These are phyloP conservation scores for Bembecia ichneumoniformis DNA, from an alignment of 2,888 invertebrate genomes.

Conservation along the genomic window DNA sequence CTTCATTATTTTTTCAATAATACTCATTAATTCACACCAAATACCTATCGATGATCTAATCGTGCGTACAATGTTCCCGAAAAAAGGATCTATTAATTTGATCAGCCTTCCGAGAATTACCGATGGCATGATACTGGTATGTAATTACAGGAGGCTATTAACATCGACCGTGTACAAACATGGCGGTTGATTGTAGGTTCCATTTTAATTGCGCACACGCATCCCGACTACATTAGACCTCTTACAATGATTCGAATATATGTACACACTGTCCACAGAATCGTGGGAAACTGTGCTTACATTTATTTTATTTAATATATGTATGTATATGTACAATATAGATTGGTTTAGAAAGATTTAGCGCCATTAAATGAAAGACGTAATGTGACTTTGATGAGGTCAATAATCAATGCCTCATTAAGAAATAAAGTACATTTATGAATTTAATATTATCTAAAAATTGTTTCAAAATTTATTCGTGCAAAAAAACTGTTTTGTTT, in stretches of 20 bases:
- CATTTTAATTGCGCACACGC: slow-evolving; percentile 72
- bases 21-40: neutral
- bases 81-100: slow-evolving; percentile 68
- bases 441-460: too few relatives aligned
- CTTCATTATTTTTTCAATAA: neutral
- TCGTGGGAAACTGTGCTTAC: slow-evolving; percentile 40
- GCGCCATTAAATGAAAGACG: too few relatives aligned
- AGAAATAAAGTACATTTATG: too few relatives aligned
- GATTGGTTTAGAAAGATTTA: too few relatives aligned
- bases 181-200: slow-evolving; percentile 71
- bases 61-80: slow-evolving; percentile 26
- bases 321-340: too few relatives aligned
- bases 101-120: slow-evolving; percentile 67
- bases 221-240: slow-evolving; percentile 60
- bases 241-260: slow-evolving; percentile 45
- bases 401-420: too few relatives aligned
- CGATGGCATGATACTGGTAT: slow-evolving; percentile 64
- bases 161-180: slow-evolving; percentile 72
- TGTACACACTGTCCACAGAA: slow-evolving; percentile 35
- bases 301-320: too few relatives aligned
- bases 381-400: too few relatives aligned
- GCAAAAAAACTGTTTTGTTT: too few relatives aligned
- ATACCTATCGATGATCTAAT: neutral
- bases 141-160: slow-evolving; percentile 70
- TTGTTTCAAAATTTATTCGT: too few relatives aligned